Base-by-base conservation (phyloP, 2,797 vertebrate species). In the Rhabdomys pumilio region DNA sequence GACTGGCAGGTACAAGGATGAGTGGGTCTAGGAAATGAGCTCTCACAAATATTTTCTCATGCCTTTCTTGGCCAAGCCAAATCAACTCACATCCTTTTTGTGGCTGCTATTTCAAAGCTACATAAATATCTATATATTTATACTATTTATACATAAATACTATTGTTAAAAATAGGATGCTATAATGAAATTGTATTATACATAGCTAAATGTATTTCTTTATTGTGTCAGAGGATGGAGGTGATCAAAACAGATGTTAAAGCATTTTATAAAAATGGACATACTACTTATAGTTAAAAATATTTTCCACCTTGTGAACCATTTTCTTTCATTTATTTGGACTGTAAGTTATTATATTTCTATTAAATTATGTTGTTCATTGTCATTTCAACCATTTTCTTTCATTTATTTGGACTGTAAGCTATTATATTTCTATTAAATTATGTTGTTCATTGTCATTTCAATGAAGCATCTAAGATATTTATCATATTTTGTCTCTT, bases 331-430 rank as follows among this genome's bases (percentile, higher is more conserved):
- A 97, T 97, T 97, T 98, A 97, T 97, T 98, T 98, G 96, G 73
- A 97, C 95, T 98, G 77, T 96, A 96, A 95, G 75, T 57, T 98
- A 86, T 97, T 96, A 95, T 61, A 55, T 98, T 93, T 95, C 89
- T 97, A 96, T 95, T 97, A 97, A 97, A 97, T 89, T 91, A 3
- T 59, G 6, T n/a, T 96, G 96, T 97, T 97, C 3, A 22, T 98
- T 97, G 88, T 98, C 96, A 97, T 97, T 98, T 98, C 96, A 98
- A 98, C 6, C 80, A 72, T 95, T 97, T 96, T 95, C 91, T 95
- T 93, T 73, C 91, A 97, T 97, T 97, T 98, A 97, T 97, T 98
- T 98, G 96, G 73, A 97, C 95, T 98, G 77, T 96, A 96, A 95
- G 75, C 61, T 98, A 86, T 97, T 96, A 95, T 61, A 55, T 98